Percentiles rank a stretch among this genome's conserved stretches.
These are phyloP conservation scores for Drosophila santomea DNA, from an alignment of 1,140 invertebrate genomes.

Conservation along the genomic window DNA sequence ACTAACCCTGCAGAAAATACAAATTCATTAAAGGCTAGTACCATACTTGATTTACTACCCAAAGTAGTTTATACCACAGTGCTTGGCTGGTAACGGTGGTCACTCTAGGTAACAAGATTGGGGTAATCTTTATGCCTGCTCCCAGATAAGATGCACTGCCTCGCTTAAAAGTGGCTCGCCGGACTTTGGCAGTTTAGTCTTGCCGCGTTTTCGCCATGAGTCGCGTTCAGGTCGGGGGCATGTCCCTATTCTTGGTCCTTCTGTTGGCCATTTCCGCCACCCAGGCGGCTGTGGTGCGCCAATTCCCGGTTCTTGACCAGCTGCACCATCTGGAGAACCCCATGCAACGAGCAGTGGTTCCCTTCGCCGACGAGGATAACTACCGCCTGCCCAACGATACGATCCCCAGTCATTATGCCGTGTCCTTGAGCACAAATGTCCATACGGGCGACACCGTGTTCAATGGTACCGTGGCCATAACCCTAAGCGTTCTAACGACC, in stretches of 20 bases:
- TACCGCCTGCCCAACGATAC: slow-evolving; percentile 88
- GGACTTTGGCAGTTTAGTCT: slow-evolving; percentile 38
- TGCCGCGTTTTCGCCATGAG: slow-evolving; percentile 59
- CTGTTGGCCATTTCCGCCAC: slow-evolving; percentile 37
- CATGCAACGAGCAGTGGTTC: slow-evolving; percentile 25
- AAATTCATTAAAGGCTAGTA: not conserved
- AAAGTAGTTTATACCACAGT: slow-evolving; percentile 22
- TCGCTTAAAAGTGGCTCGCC: slow-evolving; percentile 57
- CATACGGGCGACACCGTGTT: slow-evolving; percentile 85
- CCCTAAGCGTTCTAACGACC: slow-evolving; percentile 67
- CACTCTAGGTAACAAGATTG: slow-evolving; percentile 38
- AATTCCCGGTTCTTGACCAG: slow-evolving; percentile 54
- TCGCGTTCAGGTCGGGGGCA: slow-evolving; percentile 35
- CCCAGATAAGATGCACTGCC: slow-evolving; percentile 46
- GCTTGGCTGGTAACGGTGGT: slow-evolving; percentile 1
- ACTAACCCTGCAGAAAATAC: slow-evolving; percentile 13
- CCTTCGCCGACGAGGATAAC: slow-evolving; percentile 46
- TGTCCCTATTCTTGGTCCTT: slow-evolving; percentile 32
- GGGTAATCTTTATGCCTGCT: slow-evolving; percentile 49
- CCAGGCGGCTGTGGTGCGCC: slow-evolving; percentile 53
- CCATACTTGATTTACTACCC: slow-evolving; percentile 36
- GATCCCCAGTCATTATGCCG: slow-evolving; percentile 87
- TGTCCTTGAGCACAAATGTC: slow-evolving; percentile 87
- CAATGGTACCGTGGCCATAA: slow-evolving; percentile 87
- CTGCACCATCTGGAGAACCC: slow-evolving; percentile 56